A percentile compares a stretch with the other conserved stretches of the same genome.
Evolutionary conservation across 2,888 invertebrate species (phyloP).

Genomic region (Automeris io): DNA sequence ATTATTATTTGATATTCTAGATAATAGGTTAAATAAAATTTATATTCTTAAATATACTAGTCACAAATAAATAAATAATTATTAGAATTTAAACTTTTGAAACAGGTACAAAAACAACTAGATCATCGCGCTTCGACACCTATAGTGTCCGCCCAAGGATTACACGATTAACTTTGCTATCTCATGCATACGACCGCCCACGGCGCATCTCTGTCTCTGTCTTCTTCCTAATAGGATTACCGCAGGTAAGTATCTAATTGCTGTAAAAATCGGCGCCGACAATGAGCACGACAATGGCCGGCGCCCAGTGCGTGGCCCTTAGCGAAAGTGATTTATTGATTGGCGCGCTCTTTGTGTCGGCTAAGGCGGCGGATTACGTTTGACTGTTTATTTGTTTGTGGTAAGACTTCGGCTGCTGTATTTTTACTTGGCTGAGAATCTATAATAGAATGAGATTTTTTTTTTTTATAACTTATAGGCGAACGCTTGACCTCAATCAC

Average conservation of each 20-base stretch:
- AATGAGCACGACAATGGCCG: slow-evolving; percentile 51
- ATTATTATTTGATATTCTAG: too few relatives aligned
- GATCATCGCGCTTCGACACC: slow-evolving; percentile 25
- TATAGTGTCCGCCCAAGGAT: slow-evolving; percentile 20
- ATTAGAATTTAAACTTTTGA: background rate
- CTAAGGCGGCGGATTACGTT: slow-evolving; percentile 56
- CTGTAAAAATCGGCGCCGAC: slow-evolving; percentile 72
- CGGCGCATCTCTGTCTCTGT: slow-evolving; percentile 34
- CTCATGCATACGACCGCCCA: slow-evolving; percentile 44
- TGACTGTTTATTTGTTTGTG: slow-evolving; percentile 56
- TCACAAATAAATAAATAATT: background rate
- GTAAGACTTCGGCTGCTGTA: slow-evolving; percentile 33
- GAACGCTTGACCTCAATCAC: too few relatives aligned
- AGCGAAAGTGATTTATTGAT: slow-evolving; percentile 74
- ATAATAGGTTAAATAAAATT: too few relatives aligned
- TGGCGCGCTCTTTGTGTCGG: slow-evolving; percentile 49
- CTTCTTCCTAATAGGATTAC: slow-evolving; percentile 64
- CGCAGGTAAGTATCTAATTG: slow-evolving; percentile 74
- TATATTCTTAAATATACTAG: too few relatives aligned
- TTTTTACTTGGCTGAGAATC: background rate
- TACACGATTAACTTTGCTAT: slow-evolving; percentile 17
- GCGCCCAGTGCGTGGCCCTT: slow-evolving; percentile 57
- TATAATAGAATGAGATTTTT: slow-evolving; percentile 11
- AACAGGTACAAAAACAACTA: slow-evolving; percentile 27
- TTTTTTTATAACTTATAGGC: too few relatives aligned